These are phyloP conservation scores for Ctenoplectra terminalis DNA, from an alignment of 1,140 invertebrate species.

Conservation along the genomic window DNA sequence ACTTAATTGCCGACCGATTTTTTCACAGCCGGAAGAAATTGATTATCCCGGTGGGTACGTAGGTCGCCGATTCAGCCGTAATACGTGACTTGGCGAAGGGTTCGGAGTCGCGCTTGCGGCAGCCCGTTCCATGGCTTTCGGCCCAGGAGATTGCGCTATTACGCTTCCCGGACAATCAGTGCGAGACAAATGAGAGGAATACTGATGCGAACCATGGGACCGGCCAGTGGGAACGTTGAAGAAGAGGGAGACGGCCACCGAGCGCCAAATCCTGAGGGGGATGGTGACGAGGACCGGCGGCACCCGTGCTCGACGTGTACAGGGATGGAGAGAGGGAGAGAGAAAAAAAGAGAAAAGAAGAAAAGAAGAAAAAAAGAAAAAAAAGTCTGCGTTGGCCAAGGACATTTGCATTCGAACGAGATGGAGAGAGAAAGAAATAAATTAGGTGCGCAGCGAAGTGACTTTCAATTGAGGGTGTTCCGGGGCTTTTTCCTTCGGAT, in stretches of 20 bases:
- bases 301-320: not conserved
- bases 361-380: not conserved
- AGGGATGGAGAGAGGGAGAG: not conserved
- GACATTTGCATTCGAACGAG: conserved; percentile 67
- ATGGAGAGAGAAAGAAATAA: conserved; percentile 64
- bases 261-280: conserved; percentile 41
- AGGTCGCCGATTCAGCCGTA: conserved; percentile 55
- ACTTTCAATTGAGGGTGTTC: conserved; percentile 70
- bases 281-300: not conserved
- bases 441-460: conserved; percentile 66
- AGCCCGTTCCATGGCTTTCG: conserved; percentile 41
- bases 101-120: conserved; percentile 34
- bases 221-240: not conserved
- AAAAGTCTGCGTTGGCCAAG: conserved; percentile 36
- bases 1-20: conserved; percentile 56
- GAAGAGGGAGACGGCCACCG: not conserved
- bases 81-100: conserved; percentile 71
- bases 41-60: conserved; percentile 61
- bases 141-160: conserved; percentile 71
- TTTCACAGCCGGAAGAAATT: conserved; percentile 60
- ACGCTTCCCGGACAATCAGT: conserved; percentile 73
- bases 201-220: conserved; percentile 64
- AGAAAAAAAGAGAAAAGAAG: not conserved
- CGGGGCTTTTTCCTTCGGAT: conserved; percentile 51
- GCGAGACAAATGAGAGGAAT: conserved; percentile 75